Conservation (phyloP, 2,888 invertebrate species). For the Tridacna crocea region DNA sequence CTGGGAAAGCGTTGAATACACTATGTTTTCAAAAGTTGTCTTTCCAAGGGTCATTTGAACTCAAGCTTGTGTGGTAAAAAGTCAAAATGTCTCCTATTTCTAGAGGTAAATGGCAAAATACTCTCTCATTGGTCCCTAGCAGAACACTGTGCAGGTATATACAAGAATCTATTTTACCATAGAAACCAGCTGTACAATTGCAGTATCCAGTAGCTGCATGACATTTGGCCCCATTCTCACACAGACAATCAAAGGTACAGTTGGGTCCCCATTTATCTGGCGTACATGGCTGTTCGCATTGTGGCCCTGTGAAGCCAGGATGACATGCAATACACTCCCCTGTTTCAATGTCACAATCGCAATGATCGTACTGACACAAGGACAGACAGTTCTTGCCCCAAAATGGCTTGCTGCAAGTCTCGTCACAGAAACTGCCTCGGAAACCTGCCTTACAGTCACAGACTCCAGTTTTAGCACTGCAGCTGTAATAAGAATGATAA, state of each 20-base stretch:
- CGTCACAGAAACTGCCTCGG: conserved; percentile 61
- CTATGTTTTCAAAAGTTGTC: too few relatives aligned
- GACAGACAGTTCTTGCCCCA: conserved; percentile 65
- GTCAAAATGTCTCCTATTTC: too few relatives aligned
- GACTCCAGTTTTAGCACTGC: conserved; percentile 81
- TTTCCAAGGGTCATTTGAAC: too few relatives aligned
- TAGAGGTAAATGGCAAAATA: too few relatives aligned
- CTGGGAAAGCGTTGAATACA: too few relatives aligned
- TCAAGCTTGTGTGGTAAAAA: too few relatives aligned
- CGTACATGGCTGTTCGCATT: conserved; percentile 47
- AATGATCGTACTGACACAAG: conserved; percentile 63
- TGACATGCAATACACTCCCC: conserved; percentile 62
- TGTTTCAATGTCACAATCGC: conserved; percentile 66
- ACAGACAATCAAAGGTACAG: conserved; percentile 67
- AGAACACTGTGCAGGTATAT: neutral
- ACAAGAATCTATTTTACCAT: conserved; percentile 40
- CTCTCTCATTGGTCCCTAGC: too few relatives aligned
- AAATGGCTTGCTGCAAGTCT: conserved; percentile 60
- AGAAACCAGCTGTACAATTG: conserved; percentile 66
- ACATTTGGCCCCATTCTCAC: conserved; percentile 70
- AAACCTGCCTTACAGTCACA: conserved; percentile 75
- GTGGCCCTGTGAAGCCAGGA: conserved; percentile 38
- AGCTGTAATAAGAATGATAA: conserved; percentile 65
- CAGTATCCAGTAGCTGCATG: conserved; percentile 72
- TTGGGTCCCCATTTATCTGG: conserved; percentile 55